Evolutionary conservation across 2,888 invertebrate species (phyloP).

Genomic region (Chrysolina haemoptera): DNA sequence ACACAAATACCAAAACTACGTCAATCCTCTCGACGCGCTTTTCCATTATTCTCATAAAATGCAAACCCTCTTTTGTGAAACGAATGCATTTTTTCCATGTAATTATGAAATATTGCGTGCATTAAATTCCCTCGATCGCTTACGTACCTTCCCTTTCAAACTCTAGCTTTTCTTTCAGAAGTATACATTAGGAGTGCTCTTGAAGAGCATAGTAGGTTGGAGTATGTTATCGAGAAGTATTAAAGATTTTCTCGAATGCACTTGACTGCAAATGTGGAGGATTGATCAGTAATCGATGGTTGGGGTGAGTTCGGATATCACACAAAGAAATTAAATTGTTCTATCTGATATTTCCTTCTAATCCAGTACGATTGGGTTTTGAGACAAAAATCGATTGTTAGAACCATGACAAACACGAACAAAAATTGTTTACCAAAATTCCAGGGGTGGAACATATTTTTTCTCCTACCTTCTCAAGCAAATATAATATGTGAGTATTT

Average conservation of each 20-base stretch:
- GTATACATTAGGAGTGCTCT: neutral
- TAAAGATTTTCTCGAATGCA: conserved; percentile 3
- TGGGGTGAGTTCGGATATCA: neutral
- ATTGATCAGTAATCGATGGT: neutral
- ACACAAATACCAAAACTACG: too few species aligned
- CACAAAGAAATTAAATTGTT: neutral
- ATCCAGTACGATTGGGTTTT: too few species aligned
- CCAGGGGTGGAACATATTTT: too few species aligned
- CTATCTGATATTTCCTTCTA: neutral
- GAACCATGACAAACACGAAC: too few species aligned
- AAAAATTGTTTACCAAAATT: too few species aligned
- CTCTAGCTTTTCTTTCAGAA: conserved; percentile 2
- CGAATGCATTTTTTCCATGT: neutral
- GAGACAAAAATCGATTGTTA: too few species aligned
- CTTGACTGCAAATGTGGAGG: neutral
- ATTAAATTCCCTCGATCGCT: neutral
- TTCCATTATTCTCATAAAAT: neutral
- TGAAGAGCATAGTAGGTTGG: neutral
- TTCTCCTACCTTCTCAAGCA: too few species aligned
- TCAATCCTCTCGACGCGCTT: too few species aligned
- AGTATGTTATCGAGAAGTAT: neutral
- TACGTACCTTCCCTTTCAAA: neutral
- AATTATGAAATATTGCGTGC: neutral
- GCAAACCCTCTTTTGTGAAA: conserved; percentile 7
- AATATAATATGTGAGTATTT: too few species aligned